Evolutionary conservation across 1,140 invertebrate species (phyloP), one percentile per base, ranked within the genome.

Genomic region (Ceratina japonica): DNA sequence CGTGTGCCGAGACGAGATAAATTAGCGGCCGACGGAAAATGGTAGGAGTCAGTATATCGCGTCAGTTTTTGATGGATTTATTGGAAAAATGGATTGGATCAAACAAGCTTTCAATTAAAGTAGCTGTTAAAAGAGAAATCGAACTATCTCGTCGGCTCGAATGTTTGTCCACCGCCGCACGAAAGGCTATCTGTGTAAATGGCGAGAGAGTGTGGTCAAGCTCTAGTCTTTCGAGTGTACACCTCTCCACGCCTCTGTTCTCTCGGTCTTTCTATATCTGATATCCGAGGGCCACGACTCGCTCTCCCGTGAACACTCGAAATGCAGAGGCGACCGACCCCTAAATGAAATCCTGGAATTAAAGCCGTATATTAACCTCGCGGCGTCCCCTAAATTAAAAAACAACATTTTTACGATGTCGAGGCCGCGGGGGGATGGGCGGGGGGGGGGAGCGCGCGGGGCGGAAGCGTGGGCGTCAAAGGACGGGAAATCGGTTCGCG

Each of bases 281-380:
- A 49, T 61, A 44, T 12, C 24, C 31, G 37, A 44, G 37, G 37
- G 13, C 27, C 1, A 10, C 4, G 56, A n/a, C 20, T 27, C 20
- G 31, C 31, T 0, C 61, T 22, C 10, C 24, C 51, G 24, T 13
- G 24, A 24, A 13, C 15, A 44, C 51, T 61, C 52, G 77, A 58
- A 79, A 49, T 69, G 37, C 69, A 73, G 71, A 76, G 54, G 64
- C 65, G 52, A 74, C 75, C 52, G 73, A 37, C 80, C 79, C 77
- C 81, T 88, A 90, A 91, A 91, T 91, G 90, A 92, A 92, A 91
- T 90, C 87, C 86, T 85, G 86, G 90, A 91, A 92, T 92, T 91
- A 92, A 92, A 92, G 88, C 84, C 90, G 88, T 92, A 92, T 91
- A 92, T 92, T 91, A 92, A 91, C 87, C 87, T 77, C 84, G 79